phyloP scores from a whole-genome alignment of 2,113 vertebrate species.

The Sula dactylatra region DNA sequence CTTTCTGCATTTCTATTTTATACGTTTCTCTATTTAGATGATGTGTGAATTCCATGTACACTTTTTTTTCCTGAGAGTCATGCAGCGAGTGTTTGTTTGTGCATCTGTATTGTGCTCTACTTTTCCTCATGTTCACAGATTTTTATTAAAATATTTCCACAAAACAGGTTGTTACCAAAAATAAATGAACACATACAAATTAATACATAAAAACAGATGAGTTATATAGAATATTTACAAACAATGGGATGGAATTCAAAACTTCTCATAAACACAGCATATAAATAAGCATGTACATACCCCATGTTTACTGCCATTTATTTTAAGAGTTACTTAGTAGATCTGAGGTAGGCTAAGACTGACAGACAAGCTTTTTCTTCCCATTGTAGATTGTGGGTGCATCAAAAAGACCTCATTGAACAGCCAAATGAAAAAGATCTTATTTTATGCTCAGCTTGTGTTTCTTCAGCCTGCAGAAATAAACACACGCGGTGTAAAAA shows the following conservation, averaged over 20 bases:
- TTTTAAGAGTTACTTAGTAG: conserved; percentile 38
- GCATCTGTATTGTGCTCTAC: conserved; percentile 66
- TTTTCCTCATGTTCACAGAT: conserved; percentile 73
- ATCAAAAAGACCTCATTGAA: not conserved
- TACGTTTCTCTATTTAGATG: conserved; percentile 25
- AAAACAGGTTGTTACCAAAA: conserved; percentile 71
- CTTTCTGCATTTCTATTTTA: not conserved
- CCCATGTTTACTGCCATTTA: not conserved
- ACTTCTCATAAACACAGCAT: conserved; percentile 50
- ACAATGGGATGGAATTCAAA: conserved; percentile 67
- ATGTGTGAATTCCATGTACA: conserved; percentile 60
- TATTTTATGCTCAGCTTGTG: not conserved
- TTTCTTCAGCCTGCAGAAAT: not conserved
- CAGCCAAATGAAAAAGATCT: not conserved
- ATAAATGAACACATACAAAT: conserved; percentile 72
- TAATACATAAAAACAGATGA: conserved; percentile 73
- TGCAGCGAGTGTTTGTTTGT: conserved; percentile 64
- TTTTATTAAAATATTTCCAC: conserved; percentile 74
- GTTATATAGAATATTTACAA: conserved; percentile 73
- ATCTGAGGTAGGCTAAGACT: conserved; percentile 8
- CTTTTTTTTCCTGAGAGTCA: conserved; percentile 30
- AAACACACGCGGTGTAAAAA: not conserved
- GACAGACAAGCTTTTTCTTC: not conserved
- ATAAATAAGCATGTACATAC: conserved; percentile 50
- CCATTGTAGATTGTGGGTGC: not conserved